Conservation (phyloP, 2,113 vertebrate species). For the Apodemus sylvaticus region DNA sequence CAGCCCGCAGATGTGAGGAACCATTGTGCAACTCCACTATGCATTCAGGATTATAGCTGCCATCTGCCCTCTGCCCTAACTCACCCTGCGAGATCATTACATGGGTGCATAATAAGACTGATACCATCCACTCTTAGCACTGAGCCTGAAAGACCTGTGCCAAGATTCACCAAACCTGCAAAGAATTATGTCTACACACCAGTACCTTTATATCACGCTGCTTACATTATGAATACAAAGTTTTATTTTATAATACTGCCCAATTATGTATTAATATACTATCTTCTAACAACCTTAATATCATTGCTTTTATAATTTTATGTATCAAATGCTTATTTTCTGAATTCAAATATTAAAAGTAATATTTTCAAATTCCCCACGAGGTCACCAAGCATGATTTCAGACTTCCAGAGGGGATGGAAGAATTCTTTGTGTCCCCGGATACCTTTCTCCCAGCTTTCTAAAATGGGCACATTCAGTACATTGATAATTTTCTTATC, state of each 20-base stretch:
- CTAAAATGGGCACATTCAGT: constrained; percentile 7
- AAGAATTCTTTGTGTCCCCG: constrained; percentile 16
- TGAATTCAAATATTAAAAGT: constrained; percentile 35
- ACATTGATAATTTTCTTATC: constrained; percentile 18
- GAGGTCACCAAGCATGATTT: constrained; percentile 30
- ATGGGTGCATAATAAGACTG: not conserved
- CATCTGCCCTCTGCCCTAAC: not conserved
- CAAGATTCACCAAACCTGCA: not conserved
- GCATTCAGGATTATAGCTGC: constrained; percentile 58
- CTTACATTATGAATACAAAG: not conserved
- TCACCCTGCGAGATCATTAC: not conserved
- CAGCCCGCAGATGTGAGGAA: constrained; percentile 77
- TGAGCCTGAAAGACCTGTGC: constrained; percentile 17
- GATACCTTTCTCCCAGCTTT: not conserved
- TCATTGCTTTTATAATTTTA: not conserved
- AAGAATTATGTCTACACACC: not conserved
- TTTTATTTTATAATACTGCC: not conserved
- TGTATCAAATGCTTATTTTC: constrained; percentile 19
- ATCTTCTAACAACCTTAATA: not conserved
- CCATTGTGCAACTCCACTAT: constrained; percentile 63
- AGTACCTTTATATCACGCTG: not conserved
- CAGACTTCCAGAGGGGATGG: constrained; percentile 11
- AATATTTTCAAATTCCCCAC: constrained; percentile 20
- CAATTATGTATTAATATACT: not conserved
- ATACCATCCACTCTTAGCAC: not conserved